These are phyloP conservation scores for Dryadula phaetusa DNA, from an alignment of 2,888 invertebrate species.

Conservation along the genomic window DNA sequence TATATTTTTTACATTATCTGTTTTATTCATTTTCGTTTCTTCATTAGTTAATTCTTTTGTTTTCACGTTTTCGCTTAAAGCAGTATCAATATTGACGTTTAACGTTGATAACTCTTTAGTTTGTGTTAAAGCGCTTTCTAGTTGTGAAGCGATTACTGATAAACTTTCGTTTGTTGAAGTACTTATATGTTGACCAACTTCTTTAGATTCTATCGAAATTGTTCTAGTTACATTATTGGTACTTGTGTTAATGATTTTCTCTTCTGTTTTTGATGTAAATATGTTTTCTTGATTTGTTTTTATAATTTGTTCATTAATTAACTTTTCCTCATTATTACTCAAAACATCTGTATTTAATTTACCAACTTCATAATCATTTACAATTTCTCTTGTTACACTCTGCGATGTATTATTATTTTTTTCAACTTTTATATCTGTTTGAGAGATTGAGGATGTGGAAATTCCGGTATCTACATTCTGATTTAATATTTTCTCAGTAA, in stretches of 20 bases:
- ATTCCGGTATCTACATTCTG: background rate
- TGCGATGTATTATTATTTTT: background rate
- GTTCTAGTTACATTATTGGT: background rate
- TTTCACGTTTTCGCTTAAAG: background rate
- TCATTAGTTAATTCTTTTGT: background rate
- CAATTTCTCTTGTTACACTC: background rate
- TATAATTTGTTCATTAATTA: background rate
- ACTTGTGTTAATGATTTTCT: background rate
- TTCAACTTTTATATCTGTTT: background rate
- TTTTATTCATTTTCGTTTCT: conserved; percentile 8
- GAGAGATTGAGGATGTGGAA: background rate
- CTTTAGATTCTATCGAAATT: background rate
- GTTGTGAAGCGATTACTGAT: background rate
- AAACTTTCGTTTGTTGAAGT: background rate
- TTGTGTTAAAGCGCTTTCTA: background rate
- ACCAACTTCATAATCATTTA: background rate
- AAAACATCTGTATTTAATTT: background rate
- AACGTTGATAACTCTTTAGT: background rate
- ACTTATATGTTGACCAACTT: background rate
- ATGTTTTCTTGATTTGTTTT: background rate
- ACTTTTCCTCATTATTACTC: background rate
- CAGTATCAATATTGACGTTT: background rate
- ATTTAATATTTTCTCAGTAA: background rate
- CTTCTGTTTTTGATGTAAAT: background rate
- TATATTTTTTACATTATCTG: background rate